Evolutionary conservation across 2,888 invertebrate genomes (phyloP).

Genomic region (Athripsodes cinereus): DNA sequence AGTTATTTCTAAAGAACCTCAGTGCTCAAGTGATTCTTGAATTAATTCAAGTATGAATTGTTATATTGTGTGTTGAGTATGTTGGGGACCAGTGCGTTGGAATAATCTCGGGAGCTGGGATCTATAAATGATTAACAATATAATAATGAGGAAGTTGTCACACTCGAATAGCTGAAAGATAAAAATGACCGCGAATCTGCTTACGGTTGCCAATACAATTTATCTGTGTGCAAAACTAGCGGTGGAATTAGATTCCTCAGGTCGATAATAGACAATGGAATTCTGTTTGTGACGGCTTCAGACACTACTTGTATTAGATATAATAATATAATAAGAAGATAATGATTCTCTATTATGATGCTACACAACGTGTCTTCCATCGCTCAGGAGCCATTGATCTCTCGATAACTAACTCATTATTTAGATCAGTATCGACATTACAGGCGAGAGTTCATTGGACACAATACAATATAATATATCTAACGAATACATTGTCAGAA

Average conservation of each 20-base stretch:
- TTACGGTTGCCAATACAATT: background rate
- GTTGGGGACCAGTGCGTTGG: no score
- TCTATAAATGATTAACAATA: background rate
- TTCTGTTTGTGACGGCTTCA: background rate
- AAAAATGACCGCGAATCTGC: slow-evolving; percentile 1
- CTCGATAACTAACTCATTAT: background rate
- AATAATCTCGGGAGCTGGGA: background rate
- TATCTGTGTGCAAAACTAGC: background rate
- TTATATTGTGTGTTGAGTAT: no score
- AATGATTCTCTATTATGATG: background rate
- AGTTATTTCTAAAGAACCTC: no score
- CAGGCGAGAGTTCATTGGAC: background rate
- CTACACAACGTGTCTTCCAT: background rate
- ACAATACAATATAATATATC: background rate
- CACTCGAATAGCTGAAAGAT: background rate
- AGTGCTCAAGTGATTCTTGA: no score
- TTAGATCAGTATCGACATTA: background rate
- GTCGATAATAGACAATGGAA: slow-evolving; percentile 2
- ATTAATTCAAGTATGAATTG: no score
- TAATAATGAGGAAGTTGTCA: slow-evolving; percentile 2
- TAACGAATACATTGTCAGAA: no score
- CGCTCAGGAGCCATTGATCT: background rate
- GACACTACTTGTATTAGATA: background rate
- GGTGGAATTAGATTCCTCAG: background rate
- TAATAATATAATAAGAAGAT: background rate